Conservation (phyloP, 2,113 vertebrate species). For the Silurus glanis region DNA sequence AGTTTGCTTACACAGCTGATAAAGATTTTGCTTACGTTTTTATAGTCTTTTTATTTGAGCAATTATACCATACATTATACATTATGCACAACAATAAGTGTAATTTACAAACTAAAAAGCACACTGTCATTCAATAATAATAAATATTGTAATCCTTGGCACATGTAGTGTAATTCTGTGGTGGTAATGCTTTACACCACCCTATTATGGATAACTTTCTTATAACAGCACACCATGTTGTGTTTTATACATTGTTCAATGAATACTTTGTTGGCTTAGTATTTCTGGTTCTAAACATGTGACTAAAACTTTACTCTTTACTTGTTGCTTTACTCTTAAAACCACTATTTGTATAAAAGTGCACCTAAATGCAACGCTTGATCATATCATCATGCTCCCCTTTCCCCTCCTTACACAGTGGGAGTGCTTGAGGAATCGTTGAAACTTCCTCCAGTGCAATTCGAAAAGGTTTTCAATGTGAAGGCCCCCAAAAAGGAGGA, state of each 20-base stretch:
- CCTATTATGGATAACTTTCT: not conserved
- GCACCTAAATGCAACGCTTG: not conserved
- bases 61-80: too few relatives aligned
- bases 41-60: too few relatives aligned
- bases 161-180: not conserved
- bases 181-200: not conserved
- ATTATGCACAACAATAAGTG: not conserved
- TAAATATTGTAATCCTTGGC: not conserved
- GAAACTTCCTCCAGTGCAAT: constrained; percentile 68
- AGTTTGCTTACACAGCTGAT: too few relatives aligned
- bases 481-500: constrained; percentile 68
- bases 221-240: not conserved
- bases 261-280: not conserved
- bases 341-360: not conserved
- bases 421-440: constrained; percentile 70
- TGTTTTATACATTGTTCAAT: not conserved
- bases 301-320: not conserved
- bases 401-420: constrained; percentile 60
- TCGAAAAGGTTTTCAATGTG: constrained; percentile 66
- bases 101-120: not conserved
- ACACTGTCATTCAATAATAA: not conserved
- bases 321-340: not conserved
- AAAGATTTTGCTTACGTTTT: too few relatives aligned
- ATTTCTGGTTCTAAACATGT: not conserved
- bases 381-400: not conserved